These are phyloP conservation scores for Sebastes variabilis DNA, from an alignment of 2,797 vertebrate species.

Conservation along the genomic window DNA sequence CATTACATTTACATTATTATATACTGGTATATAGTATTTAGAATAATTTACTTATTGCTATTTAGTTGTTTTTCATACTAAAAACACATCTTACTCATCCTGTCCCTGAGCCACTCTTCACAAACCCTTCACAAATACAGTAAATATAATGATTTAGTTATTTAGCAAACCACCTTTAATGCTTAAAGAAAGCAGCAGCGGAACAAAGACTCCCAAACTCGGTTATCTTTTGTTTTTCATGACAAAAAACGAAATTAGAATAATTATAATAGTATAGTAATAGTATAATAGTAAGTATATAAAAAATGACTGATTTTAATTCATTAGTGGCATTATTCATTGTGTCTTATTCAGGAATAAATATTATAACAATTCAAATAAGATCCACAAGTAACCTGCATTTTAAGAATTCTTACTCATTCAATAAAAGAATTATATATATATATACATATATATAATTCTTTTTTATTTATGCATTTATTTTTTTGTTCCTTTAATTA, in stretches of 20 bases:
- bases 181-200: neutral
- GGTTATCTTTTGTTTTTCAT: neutral
- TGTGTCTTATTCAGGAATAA: constrained; percentile 31
- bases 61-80: neutral
- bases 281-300: neutral
- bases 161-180: neutral
- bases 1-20: neutral
- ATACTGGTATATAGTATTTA: neutral
- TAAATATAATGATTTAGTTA: neutral
- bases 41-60: neutral
- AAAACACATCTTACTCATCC: neutral
- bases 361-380: constrained; percentile 42
- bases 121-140: neutral
- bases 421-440: neutral
- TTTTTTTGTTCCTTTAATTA: too few relatives aligned
- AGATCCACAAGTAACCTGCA: constrained; percentile 29
- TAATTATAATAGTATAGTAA: too few relatives aligned
- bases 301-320: constrained; percentile 42
- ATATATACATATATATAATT: too few relatives aligned
- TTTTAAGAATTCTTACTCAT: neutral
- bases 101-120: neutral
- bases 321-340: constrained; percentile 53
- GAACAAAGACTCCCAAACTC: neutral
- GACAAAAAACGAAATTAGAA: neutral
- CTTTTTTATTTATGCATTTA: too few relatives aligned